Base-by-base conservation (phyloP, 2,797 vertebrate species). In the Hybognathus amarus region DNA sequence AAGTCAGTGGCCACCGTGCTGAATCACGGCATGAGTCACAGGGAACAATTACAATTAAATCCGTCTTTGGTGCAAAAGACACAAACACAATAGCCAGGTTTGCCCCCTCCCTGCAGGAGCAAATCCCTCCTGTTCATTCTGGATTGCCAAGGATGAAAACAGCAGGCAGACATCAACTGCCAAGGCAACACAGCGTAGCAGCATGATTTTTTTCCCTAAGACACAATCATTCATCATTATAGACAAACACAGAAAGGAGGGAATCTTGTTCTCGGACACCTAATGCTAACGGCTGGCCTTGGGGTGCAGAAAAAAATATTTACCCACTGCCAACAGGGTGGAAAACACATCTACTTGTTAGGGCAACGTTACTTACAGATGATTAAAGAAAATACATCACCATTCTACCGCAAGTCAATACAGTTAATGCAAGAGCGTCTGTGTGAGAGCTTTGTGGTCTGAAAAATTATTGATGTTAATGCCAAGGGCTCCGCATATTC, bases 271-370 rank as follows among this genome's bases (percentile, higher is more conserved):
- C 64, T 81, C 8, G 15, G 68, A 82, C 54, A 22, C 45, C 36
- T 79, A 78, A 82, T 56, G 73, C 67, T 33, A 82, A 67, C 6
- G n/a, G 27, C 40, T 59, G 24, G 52, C 73, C 63, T 77, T 70
- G 67, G 38, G 73, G 59, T 12, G 50, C 67, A 68, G 15, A 74
- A 24, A 54, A n/a, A 79, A 86, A 79, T 78, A 82, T 85, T 77
- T 77, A 74, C 79, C 71, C 38, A 50, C 67, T 82, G 67, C 73
- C 56, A 66, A 64, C 67, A 56, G 75, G n/a, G 66, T 78, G 76
- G 45, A 77, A 82, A 85, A 73, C 38, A 54, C 66, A 75, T 73
- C 56, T 77, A 68, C 75, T 83, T 82, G 75, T 85, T 77, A 82
- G 30, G 4, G 0, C 64, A 54, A 27, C n/a, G 47, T 70, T 77